Conservation (phyloP, 2,888 invertebrate genomes). For the Protonemura montana region DNA sequence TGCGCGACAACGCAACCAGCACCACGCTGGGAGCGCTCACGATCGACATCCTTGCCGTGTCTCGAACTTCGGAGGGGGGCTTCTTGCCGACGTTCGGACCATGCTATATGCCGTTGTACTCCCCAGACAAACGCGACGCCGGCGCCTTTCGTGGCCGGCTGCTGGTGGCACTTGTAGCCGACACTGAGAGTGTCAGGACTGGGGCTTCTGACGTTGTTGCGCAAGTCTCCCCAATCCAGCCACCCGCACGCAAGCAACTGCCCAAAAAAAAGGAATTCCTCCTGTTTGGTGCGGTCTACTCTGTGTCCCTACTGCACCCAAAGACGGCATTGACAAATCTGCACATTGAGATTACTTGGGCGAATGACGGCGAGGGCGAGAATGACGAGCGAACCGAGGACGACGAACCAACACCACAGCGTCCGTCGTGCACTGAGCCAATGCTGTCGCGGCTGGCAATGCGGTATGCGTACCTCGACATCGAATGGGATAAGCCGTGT, state of each 20-base stretch:
- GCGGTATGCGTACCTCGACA: slow-evolving; percentile 58
- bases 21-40: slow-evolving; percentile 65
- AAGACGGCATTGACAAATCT: slow-evolving; percentile 64
- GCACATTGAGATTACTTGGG: slow-evolving; percentile 69
- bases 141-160: slow-evolving; percentile 74
- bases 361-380: background rate
- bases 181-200: slow-evolving; percentile 66
- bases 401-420: background rate
- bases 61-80: slow-evolving; percentile 63
- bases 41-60: slow-evolving; percentile 66
- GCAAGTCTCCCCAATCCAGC: slow-evolving; percentile 56
- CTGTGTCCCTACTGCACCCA: slow-evolving; percentile 72
- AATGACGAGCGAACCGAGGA: background rate
- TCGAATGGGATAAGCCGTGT: slow-evolving; percentile 71
- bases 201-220: background rate
- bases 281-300: slow-evolving; percentile 70
- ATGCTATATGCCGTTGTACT: slow-evolving; percentile 79
- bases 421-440: background rate
- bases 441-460: background rate
- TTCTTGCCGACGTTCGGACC: slow-evolving; percentile 86
- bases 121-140: slow-evolving; percentile 62
- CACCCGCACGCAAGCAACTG: slow-evolving; percentile 55
- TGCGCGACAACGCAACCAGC: slow-evolving; percentile 62
- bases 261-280: slow-evolving; percentile 66
- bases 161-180: slow-evolving; percentile 75